A percentile compares a stretch with the other conserved stretches of the same genome.
phyloP scores from a whole-genome alignment of 2,888 invertebrate genomes.

The Chelonus formosanus region DNA sequence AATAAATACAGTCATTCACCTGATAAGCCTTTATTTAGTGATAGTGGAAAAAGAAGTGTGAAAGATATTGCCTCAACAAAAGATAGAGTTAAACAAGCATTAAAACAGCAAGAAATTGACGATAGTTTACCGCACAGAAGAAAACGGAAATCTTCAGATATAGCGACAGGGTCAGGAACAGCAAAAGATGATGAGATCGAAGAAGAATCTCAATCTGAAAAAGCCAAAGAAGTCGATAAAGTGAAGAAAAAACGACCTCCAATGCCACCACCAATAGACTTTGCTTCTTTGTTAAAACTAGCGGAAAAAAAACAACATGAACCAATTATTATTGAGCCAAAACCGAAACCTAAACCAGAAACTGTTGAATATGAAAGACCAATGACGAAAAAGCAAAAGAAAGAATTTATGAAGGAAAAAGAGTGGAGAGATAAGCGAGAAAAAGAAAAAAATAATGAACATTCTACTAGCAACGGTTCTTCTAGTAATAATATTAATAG shows the following conservation, averaged over 20 bases:
- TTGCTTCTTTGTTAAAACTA: constrained; percentile 79
- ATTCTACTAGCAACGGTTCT: no score
- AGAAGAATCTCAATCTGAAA: neutral
- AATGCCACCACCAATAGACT: constrained; percentile 80
- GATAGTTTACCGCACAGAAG: constrained; percentile 75
- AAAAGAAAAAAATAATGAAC: constrained; percentile 43
- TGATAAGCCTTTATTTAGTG: constrained; percentile 74
- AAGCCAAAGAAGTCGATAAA: constrained; percentile 58
- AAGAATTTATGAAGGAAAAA: constrained; percentile 77
- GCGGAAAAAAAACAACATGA: constrained; percentile 86
- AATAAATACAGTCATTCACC: constrained; percentile 80
- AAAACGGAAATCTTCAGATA: constrained; percentile 65
- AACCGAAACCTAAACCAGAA: constrained; percentile 63
- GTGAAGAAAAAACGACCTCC: constrained; percentile 69
- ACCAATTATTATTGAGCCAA: constrained; percentile 73
- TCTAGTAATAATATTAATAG: neutral
- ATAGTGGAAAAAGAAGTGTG: constrained; percentile 67
- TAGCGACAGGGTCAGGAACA: constrained; percentile 41
- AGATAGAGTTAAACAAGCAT: constrained; percentile 79
- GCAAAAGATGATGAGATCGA: constrained; percentile 57
- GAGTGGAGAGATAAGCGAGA: constrained; percentile 70
- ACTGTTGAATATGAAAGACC: constrained; percentile 70
- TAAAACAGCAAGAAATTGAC: constrained; percentile 77
- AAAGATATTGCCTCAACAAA: constrained; percentile 67
- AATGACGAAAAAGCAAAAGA: constrained; percentile 83